Evolutionary conservation across 2,797 vertebrate genomes (phyloP).

Genomic region (Pangasius macronema): DNA sequence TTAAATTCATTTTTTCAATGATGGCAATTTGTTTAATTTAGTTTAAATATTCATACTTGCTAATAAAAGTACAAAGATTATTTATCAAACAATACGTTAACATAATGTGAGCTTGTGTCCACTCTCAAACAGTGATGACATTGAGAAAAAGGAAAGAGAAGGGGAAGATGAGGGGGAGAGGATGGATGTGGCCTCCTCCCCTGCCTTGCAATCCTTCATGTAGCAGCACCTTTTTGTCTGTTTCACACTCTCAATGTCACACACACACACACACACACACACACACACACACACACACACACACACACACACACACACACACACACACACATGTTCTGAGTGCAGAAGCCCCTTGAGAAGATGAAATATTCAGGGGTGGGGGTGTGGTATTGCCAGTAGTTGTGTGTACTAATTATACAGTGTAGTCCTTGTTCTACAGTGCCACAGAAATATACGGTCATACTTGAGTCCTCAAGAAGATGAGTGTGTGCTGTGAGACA

Average conservation of each 20-base stretch:
- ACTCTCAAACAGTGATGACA: conserved; percentile 14
- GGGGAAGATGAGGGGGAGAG: not conserved
- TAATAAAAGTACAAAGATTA: conserved; percentile 7
- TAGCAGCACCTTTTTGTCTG: conserved; percentile 17
- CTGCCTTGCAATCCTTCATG: conserved; percentile 35
- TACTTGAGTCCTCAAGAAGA: not conserved
- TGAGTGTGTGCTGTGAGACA: not conserved
- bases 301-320: not conserved
- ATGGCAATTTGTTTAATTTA: not conserved
- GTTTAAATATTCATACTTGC: not conserved
- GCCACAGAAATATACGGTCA: not conserved
- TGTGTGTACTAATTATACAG: not conserved
- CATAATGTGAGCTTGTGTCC: not conserved
- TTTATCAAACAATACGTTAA: conserved; percentile 6
- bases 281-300: conserved; percentile 1
- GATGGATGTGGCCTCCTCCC: conserved; percentile 6
- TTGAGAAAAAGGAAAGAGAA: not conserved
- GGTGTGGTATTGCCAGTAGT: not conserved
- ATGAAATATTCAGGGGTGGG: conserved; percentile 34
- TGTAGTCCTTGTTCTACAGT: not conserved
- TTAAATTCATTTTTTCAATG: not conserved
- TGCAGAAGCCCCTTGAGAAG: conserved; percentile 20
- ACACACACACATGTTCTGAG: conserved; percentile 8
- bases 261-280: not conserved
- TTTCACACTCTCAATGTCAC: not conserved